Evolutionary conservation across 53 echinoderm and acorn worm genomes (phyloP).

Genomic region (Holothuria leucospilota): DNA sequence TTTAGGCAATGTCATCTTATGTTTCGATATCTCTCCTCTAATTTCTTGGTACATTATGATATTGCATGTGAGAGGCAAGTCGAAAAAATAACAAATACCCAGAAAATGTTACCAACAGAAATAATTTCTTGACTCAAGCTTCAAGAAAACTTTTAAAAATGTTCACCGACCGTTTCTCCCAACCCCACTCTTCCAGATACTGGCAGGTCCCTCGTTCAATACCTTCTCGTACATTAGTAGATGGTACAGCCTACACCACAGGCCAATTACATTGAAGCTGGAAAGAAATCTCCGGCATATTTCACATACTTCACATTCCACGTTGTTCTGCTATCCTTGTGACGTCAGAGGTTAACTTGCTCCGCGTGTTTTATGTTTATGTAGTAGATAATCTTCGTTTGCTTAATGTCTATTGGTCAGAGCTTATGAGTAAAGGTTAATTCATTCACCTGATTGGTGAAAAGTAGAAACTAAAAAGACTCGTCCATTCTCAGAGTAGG

Average conservation of each 20-base stretch:
- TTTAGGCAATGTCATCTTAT: slow-evolving; percentile 8
- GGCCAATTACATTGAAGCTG: neutral
- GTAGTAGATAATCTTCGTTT: neutral
- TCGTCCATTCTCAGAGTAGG: neutral
- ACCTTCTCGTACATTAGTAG: neutral
- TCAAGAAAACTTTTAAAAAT: too few species aligned
- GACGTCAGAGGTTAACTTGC: slow-evolving; percentile 26
- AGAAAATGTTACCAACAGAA: too few species aligned
- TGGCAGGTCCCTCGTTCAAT: neutral
- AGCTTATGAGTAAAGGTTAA: slow-evolving; percentile 22
- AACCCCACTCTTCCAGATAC: neutral
- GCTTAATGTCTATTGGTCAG: slow-evolving; percentile 18
- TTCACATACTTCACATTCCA: slow-evolving; percentile 25
- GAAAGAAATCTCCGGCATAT: neutral
- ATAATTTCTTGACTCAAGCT: too few species aligned
- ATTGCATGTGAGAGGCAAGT: neutral
- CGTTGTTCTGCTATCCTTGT: neutral
- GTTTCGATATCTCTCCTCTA: neutral
- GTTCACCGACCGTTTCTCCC: neutral
- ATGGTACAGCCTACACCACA: neutral
- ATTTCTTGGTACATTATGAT: neutral
- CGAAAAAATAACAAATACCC: too few species aligned
- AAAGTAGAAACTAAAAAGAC: slow-evolving; percentile 68
- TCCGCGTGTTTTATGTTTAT: slow-evolving; percentile 3
- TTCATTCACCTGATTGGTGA: slow-evolving; percentile 68